Percentiles rank a stretch among this genome's conserved stretches.
Evolutionary conservation across 2,797 vertebrate species (phyloP).

Genomic region (Dendrocincla tyrannina): DNA sequence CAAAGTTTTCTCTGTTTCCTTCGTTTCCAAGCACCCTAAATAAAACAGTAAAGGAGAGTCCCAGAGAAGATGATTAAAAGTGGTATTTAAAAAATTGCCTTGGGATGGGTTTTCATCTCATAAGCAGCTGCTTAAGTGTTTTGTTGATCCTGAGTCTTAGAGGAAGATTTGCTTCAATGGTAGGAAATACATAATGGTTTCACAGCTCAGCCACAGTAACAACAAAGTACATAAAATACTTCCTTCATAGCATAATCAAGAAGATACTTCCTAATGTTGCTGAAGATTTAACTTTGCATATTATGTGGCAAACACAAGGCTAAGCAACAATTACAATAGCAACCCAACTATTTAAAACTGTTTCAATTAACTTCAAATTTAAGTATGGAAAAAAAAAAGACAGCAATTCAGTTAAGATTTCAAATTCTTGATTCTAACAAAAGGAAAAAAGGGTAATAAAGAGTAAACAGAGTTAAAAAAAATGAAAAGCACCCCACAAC

Average conservation of each 20-base stretch:
- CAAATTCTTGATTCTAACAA: background rate
- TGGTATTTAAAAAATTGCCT: background rate
- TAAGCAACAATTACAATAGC: background rate
- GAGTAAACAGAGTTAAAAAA: background rate
- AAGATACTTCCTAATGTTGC: background rate
- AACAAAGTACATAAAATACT: background rate
- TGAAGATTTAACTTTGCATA: background rate
- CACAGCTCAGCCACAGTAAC: background rate
- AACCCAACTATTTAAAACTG: background rate
- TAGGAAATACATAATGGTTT: background rate
- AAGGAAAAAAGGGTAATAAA: background rate
- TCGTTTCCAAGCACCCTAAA: background rate
- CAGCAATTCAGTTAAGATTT: background rate
- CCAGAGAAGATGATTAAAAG: background rate
- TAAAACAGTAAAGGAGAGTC: background rate
- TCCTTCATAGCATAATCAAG: background rate
- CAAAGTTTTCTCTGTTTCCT: background rate
- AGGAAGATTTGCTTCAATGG: background rate
- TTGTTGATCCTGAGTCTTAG: slow-evolving; percentile 8
- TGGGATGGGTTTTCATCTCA: slow-evolving; percentile 2
- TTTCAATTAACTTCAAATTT: background rate
- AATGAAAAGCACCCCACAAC: no score
- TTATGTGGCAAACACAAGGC: background rate
- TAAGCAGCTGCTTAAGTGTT: slow-evolving; percentile 5
- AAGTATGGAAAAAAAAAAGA: background rate